A percentile compares a stretch with the other conserved stretches of the same genome.
These are phyloP conservation scores for Carapus acus DNA, from an alignment of 2,797 vertebrate genomes.

Conservation along the genomic window DNA sequence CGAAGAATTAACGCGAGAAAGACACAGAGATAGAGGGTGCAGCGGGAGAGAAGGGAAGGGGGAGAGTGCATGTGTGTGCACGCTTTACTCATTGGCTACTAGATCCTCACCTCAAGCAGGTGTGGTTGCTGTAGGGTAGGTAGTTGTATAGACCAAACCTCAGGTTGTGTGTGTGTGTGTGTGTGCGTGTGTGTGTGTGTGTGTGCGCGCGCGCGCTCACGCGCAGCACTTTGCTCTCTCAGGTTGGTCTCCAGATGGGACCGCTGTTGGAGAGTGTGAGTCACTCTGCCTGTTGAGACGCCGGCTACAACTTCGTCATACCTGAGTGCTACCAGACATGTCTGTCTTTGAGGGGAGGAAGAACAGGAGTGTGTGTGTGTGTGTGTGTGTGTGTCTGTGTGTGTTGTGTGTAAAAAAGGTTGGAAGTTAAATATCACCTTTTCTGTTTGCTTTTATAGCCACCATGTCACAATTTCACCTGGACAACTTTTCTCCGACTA, in stretches of 20 bases:
- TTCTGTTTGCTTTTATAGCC: constrained; percentile 46
- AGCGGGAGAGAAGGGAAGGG: background rate
- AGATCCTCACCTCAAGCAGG: constrained; percentile 38
- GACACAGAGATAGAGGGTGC: too few relatives aligned
- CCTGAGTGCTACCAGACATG: constrained; percentile 65
- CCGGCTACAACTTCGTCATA: constrained; percentile 48
- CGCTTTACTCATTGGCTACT: constrained; percentile 23
- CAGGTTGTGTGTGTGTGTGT: constrained; percentile 34
- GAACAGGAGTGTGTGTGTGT: constrained; percentile 16
- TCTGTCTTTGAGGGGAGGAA: constrained; percentile 43
- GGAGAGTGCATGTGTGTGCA: constrained; percentile 11
- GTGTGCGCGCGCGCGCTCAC: constrained; percentile 25
- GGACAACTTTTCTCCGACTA: constrained; percentile 23
- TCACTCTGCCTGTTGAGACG: constrained; percentile 58
- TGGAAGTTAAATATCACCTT: constrained; percentile 41
- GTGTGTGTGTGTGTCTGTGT: constrained; percentile 30
- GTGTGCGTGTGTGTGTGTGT: constrained; percentile 3
- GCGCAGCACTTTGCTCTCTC: constrained; percentile 30
- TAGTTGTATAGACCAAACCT: constrained; percentile 6
- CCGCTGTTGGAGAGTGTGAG: constrained; percentile 54
- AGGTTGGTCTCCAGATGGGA: constrained; percentile 65
- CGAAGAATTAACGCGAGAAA: too few relatives aligned
- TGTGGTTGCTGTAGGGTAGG: constrained; percentile 24
- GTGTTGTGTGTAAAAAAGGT: constrained; percentile 28
- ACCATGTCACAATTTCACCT: constrained; percentile 39